phyloP scores from a whole-genome alignment of 2,888 invertebrate genomes.

The Sarcophaga variegata region DNA sequence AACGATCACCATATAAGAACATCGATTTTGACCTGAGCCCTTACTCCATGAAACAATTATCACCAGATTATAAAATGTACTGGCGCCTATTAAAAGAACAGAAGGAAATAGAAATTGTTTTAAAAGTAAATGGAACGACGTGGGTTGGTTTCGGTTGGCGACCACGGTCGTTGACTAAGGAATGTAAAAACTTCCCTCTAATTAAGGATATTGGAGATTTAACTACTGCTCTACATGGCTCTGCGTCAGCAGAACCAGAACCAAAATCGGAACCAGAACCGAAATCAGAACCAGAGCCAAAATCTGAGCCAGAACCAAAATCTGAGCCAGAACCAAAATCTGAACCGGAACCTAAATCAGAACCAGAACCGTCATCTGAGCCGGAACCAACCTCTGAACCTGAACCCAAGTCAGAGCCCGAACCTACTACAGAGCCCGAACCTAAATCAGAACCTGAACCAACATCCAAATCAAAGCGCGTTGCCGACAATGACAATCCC shows the following conservation, averaged over 20 bases:
- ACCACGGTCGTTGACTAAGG: constrained; percentile 87
- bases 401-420: constrained; percentile 77
- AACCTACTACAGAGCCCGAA: constrained; percentile 81
- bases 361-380: constrained; percentile 72
- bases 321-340: constrained; percentile 77
- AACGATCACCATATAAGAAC: constrained; percentile 89
- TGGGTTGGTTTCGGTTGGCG: constrained; percentile 97
- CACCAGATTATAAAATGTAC: constrained; percentile 89
- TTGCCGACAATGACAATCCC: constrained; percentile 83
- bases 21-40: constrained; percentile 87
- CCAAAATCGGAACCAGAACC: constrained; percentile 81
- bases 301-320: constrained; percentile 79
- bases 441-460: constrained; percentile 81
- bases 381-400: constrained; percentile 76
- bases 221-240: constrained; percentile 76
- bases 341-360: constrained; percentile 73
- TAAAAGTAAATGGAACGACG: constrained; percentile 93
- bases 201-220: constrained; percentile 82
- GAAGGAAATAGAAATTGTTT: constrained; percentile 93
- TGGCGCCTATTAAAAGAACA: constrained; percentile 92
- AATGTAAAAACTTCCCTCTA: constrained; percentile 91
- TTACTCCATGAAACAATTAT: constrained; percentile 88
- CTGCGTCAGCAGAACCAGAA: constrained; percentile 80
- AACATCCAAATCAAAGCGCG: constrained; percentile 83
- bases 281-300: constrained; percentile 82